Evolutionary conservation across 2,797 vertebrate species (phyloP).

Genomic region (Benthosema pterotum): DNA sequence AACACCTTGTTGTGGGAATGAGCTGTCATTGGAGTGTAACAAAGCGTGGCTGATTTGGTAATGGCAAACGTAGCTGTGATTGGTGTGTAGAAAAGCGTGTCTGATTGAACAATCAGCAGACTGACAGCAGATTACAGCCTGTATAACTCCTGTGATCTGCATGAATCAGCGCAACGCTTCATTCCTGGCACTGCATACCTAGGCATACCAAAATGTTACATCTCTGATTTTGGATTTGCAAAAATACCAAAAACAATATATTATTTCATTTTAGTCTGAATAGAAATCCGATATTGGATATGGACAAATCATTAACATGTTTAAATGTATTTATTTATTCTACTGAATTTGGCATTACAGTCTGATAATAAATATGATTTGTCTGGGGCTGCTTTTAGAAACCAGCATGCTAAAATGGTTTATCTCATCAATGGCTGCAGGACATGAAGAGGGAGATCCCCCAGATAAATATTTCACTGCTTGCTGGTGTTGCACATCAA

Average conservation of each 20-base stretch:
- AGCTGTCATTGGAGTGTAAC: too few relatives aligned
- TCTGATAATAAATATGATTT: not conserved
- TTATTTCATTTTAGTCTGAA: not conserved
- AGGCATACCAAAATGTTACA: conserved; percentile 8
- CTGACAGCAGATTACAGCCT: too few relatives aligned
- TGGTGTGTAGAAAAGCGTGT: too few relatives aligned
- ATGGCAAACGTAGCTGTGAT: too few relatives aligned
- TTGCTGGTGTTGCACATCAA: too few relatives aligned
- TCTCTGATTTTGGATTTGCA: conserved; percentile 8
- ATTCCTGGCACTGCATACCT: too few relatives aligned
- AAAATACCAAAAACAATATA: not conserved
- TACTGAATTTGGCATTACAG: not conserved
- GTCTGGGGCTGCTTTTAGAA: not conserved
- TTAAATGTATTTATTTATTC: conserved; percentile 7
- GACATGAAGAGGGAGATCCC: conserved; percentile 9
- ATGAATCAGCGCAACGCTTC: too few relatives aligned
- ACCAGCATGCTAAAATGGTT: not conserved
- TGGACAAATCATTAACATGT: not conserved
- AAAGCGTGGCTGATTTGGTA: too few relatives aligned
- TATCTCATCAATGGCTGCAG: not conserved
- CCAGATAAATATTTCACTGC: not conserved
- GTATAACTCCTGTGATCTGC: too few relatives aligned
- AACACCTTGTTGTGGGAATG: too few relatives aligned
- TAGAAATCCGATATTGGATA: not conserved
- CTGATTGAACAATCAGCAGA: too few relatives aligned